phyloP scores from a whole-genome alignment of 2,113 vertebrate genomes.

The Pagrus major region DNA sequence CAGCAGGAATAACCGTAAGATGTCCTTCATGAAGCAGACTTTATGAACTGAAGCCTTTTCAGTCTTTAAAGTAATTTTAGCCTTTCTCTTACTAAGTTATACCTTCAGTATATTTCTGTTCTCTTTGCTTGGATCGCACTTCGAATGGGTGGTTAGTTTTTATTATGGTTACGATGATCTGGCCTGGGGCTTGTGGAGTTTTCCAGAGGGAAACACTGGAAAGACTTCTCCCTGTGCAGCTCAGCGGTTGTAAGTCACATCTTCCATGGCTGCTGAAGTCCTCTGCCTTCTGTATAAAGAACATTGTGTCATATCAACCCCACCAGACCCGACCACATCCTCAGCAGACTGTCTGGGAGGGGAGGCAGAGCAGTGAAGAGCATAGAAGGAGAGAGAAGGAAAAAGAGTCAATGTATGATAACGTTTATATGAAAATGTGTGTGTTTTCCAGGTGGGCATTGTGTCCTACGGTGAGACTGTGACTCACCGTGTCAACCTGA shows the following conservation, averaged over 20 bases:
- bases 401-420: slow-evolving; percentile 16
- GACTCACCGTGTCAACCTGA: slow-evolving; percentile 93
- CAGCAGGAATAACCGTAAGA: slow-evolving; percentile 10
- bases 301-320: slow-evolving; percentile 65
- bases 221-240: slow-evolving; percentile 61
- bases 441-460: slow-evolving; percentile 90
- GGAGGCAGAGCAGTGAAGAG: slow-evolving; percentile 14
- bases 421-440: slow-evolving; percentile 30
- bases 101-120: slow-evolving; percentile 57
- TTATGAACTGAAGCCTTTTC: slow-evolving; percentile 6
- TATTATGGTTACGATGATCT: slow-evolving; percentile 63
- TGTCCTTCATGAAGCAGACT: slow-evolving; percentile 21
- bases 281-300: slow-evolving; percentile 67
- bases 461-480: slow-evolving; percentile 94
- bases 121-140: slow-evolving; percentile 20
- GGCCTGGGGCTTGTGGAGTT: slow-evolving; percentile 61
- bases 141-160: slow-evolving; percentile 50
- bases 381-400: background rate
- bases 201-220: slow-evolving; percentile 79
- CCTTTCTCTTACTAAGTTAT: slow-evolving; percentile 23
- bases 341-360: slow-evolving; percentile 56
- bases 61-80: slow-evolving; percentile 31
- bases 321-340: slow-evolving; percentile 66
- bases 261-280: slow-evolving; percentile 74
- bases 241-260: slow-evolving; percentile 72